Base-by-base conservation (phyloP, 2,888 invertebrate species). In the Polylopha cassiicola region DNA sequence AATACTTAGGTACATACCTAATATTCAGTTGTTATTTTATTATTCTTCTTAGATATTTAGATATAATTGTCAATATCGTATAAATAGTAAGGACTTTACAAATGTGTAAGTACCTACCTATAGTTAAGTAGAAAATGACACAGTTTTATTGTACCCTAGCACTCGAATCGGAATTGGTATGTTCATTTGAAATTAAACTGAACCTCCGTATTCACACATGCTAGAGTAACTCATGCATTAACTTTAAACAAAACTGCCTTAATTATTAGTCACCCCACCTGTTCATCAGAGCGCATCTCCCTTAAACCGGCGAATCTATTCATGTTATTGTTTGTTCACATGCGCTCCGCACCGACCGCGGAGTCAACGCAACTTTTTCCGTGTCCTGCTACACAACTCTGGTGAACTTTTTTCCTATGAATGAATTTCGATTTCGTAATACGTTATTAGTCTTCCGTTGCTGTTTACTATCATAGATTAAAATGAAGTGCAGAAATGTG, bases 181-280 rank as follows among this genome's bases (percentile, higher is more conserved):
- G n/a, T n/a, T 9, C 5, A 26, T 36, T 26, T 9, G 9, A n/a
- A 36, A 36, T 26, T 18, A 24, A 24, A 39, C 29, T 14, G 27
- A 14, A 23, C 49, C 44, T 46, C 43, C 43, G 44, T 47, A 47
- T 54, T 55, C 49, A 53, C 53, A 53, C 55, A 51, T 50, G 37
- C 37, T 8, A 51, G 59, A 66, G 64, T 61, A 67, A 70, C 61
- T 73, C 61, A 49, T 67, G 73, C 79, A 75, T 78, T 74, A 75
- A 74, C 76, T 77, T 76, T 67, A 72, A 72, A 77, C 77, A 76
- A 76, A 78, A 80, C 74, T 78, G 64, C 70, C 73, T 75, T 84
- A 86, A 86, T 86, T 84, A 84, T 79, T 73, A 81, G 84, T 78
- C 85, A 86, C 86, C 86, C 86, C 84, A 79, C 73, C 78, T 84